phyloP scores from a whole-genome alignment of 92 coral and sea anemone species.

The Heteractis magnifica region DNA sequence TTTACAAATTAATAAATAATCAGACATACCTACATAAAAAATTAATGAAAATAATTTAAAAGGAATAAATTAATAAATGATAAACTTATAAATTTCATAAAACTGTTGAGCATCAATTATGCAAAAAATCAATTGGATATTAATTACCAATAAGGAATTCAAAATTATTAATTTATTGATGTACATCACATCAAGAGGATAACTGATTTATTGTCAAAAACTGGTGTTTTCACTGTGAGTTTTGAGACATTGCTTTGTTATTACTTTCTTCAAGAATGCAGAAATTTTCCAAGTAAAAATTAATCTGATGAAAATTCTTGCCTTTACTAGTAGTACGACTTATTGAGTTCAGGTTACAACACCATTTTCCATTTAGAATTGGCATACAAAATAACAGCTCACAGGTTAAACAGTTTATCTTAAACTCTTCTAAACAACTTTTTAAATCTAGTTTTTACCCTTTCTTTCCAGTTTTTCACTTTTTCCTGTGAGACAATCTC shows the following conservation, averaged over 20 bases:
- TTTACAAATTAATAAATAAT: no score
- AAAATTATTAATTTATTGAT: background rate
- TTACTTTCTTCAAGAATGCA: no score
- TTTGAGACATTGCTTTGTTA: no score
- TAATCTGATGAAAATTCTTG: no score
- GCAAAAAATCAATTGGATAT: background rate
- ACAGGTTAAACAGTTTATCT: background rate
- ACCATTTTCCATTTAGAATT: no score
- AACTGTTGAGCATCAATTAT: no score
- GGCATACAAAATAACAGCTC: background rate
- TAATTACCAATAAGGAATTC: background rate
- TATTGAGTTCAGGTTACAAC: no score
- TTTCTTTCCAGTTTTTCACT: constrained; percentile 61
- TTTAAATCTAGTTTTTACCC: constrained; percentile 21
- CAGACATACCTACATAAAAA: no score
- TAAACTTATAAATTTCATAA: background rate
- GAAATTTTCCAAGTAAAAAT: no score
- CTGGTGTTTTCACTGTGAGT: no score
- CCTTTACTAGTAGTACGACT: no score
- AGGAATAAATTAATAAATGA: background rate
- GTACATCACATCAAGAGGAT: background rate
- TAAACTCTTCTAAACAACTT: background rate
- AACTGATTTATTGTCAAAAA: no score
- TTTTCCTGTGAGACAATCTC: constrained; percentile 52
- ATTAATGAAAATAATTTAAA: background rate